Evolutionary conservation across 2,888 invertebrate species (phyloP), one percentile per base, ranked within the genome.

Genomic region (Athalia rosae): DNA sequence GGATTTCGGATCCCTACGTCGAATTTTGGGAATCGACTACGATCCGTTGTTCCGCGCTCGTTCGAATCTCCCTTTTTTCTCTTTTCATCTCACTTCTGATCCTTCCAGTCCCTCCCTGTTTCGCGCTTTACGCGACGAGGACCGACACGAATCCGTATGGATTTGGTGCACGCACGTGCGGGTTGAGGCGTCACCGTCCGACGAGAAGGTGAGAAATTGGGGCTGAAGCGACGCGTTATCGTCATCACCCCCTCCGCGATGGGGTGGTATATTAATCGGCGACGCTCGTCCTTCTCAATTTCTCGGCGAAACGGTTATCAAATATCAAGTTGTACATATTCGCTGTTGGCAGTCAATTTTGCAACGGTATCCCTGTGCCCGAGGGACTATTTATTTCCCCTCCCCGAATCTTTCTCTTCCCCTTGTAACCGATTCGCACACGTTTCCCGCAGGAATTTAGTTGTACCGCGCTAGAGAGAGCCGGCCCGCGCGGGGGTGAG

Each of bases 221-320:
- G 79, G 59, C 76, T 76, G 61, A 50, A 78, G 56, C 13, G 76
- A 79, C 77, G 78, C 79, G 80, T 82, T 81, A 78, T 79, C 80
- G 79, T 78, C 81, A 79, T 28, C 28, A 2, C 28, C 79, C 80
- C 79, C 80, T 81, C 80, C 83, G 28, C 2, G 83, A 83, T 83
- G 80, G 82, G 80, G 79, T n/a, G n/a, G n/a, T n/a, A n/a, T 76
- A 78, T 80, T 84, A 84, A 85, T 84, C 83, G 81, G 67, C 66
- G 67, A 69, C 76, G 80, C 81, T 80, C 84, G 83, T 86, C 83
- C 79, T 82, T 86, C 85, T 86, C 87, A 84, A 83, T 86, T 87
- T 85, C 79, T 83, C 81, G 78, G 80, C 80, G 79, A 81, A 84
- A 79, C 79, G 79, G 78, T 79, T 79, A 59, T 78, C 61, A 15